Evolutionary conservation across 2,113 vertebrate genomes (phyloP), one percentile per base, ranked within the genome.

Genomic region (Chaetodon trifascialis): DNA sequence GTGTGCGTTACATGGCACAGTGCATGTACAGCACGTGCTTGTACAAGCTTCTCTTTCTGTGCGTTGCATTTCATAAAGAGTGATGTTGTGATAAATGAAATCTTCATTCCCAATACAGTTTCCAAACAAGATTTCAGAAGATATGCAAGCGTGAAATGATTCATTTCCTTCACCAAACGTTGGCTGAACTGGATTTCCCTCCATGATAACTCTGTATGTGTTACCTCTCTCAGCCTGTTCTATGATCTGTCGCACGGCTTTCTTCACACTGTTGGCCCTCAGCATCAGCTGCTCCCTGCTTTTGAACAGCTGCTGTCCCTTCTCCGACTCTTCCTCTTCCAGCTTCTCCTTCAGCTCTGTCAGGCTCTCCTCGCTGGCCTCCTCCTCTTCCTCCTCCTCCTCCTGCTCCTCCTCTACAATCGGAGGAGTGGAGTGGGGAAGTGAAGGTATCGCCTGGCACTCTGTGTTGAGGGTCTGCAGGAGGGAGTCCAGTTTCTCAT

Each of bases 211-310:
- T 15, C 16, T 16, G 21, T 10, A 2, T 19, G 3, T 8, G 52
- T 66, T 70, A 99, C 98, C 97, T 97, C 96, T 97, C 93, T 97
- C 96, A 1, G 97, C 97, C 92, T 99, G 98, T 83, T 99, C 97
- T 49, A 99, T 98, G 92, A 99, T 97, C 90, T 99, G 97, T 63
- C 98, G 94, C 72, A 99, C 96, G 0, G 98, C 98, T 86, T 99
- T 99, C 95, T 99, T 99, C 91, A 99, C 94, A 84, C 98, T 99
- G 94, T 99, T 98, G 67, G 98, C 98, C 42, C 98, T 89, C 16
- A 98, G 95, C 97, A 99, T 96, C 74, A 99, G 94, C 86, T 97
- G 97, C 79, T 99, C 97, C 51, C 94, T 95, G 2, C 97, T 95
- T 74, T 94, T 97, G 88, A 96, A 94, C 62, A 96, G 89, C 85